phyloP scores from a whole-genome alignment of 2,888 invertebrate species.

The Lepetodrilus schrolli region DNA sequence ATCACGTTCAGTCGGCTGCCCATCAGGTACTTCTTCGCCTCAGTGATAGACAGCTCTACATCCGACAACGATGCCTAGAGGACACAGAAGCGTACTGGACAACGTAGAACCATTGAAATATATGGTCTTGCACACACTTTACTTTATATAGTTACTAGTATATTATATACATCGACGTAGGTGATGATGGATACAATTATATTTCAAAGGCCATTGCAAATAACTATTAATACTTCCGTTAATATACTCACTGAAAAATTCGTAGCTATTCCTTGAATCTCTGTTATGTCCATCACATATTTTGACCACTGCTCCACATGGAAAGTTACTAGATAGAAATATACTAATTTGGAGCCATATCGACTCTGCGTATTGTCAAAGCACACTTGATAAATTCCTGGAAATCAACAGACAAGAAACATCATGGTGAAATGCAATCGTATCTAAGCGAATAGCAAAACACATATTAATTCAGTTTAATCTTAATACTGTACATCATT shows the following conservation, averaged over 20 bases:
- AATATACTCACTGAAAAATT: slow-evolving; percentile 74
- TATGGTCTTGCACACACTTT: no score
- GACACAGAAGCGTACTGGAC: no score
- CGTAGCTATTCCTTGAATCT: slow-evolving; percentile 88
- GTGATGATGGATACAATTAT: no score
- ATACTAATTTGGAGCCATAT: slow-evolving; percentile 87
- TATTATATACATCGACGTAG: no score
- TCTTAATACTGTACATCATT: no score
- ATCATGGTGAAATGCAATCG: neutral
- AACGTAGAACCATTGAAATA: neutral
- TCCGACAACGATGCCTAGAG: slow-evolving; percentile 53
- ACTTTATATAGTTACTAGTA: no score
- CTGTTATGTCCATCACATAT: slow-evolving; percentile 91
- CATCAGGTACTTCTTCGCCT: slow-evolving; percentile 51
- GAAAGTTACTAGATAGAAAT: slow-evolving; percentile 81
- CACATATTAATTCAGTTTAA: no score
- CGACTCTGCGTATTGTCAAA: slow-evolving; percentile 89
- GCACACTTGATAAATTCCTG: slow-evolving; percentile 87
- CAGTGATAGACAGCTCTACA: slow-evolving; percentile 54
- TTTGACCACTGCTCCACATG: slow-evolving; percentile 83
- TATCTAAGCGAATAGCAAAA: no score
- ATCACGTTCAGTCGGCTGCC: slow-evolving; percentile 55
- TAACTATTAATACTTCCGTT: no score
- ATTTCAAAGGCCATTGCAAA: no score
- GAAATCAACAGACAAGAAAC: slow-evolving; percentile 15